Conservation (phyloP, 2,888 invertebrate genomes). For the Agrochola macilenta region DNA sequence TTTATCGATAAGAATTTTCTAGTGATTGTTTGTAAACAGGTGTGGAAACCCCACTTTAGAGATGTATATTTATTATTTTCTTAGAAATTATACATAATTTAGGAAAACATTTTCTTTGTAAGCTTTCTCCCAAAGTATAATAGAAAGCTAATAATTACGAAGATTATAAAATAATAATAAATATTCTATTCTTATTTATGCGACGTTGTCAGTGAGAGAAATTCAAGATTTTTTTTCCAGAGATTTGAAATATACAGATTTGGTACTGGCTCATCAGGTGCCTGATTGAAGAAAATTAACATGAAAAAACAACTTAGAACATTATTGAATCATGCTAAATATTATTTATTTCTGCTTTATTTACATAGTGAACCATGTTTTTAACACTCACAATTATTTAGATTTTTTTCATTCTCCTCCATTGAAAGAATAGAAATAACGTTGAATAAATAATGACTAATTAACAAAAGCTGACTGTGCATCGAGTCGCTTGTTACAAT, state of each 20-base stretch:
- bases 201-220: background rate
- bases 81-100: background rate
- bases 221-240: no score
- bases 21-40: background rate
- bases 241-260: background rate
- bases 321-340: background rate
- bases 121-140: background rate
- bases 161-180: background rate
- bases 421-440: background rate
- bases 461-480: constrained; percentile 21
- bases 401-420: background rate
- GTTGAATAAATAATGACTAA: constrained; percentile 18
- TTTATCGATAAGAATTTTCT: background rate
- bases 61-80: background rate
- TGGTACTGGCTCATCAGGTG: background rate
- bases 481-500: constrained; percentile 28
- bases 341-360: background rate
- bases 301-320: background rate
- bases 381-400: background rate
- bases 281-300: background rate
- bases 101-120: background rate
- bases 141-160: background rate
- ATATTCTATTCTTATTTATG: background rate
- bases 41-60: no score
- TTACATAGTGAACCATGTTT: background rate